phyloP scores from a whole-genome alignment of 2,113 vertebrate species.

The Bettongia penicillata region DNA sequence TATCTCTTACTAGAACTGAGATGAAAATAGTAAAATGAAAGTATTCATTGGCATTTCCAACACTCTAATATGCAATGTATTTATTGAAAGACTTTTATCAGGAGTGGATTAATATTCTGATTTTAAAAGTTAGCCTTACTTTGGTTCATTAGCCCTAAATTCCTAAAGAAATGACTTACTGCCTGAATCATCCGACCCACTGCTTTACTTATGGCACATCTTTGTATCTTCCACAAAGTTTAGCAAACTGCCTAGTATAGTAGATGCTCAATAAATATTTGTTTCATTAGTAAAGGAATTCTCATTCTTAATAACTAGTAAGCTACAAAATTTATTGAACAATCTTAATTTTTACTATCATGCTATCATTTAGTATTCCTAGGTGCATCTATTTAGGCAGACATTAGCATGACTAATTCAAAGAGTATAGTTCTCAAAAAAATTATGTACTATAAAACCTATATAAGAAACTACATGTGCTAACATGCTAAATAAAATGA shows the following conservation, averaged over 20 bases:
- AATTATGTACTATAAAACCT: neutral
- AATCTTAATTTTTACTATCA: conserved; percentile 17
- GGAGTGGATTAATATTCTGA: neutral
- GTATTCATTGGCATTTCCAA: too few species aligned
- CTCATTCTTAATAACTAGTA: conserved; percentile 3
- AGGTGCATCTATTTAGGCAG: neutral
- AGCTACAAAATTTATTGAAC: neutral
- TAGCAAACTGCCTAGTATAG: neutral
- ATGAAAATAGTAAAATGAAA: too few species aligned
- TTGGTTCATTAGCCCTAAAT: neutral
- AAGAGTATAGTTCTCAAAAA: conserved; percentile 22
- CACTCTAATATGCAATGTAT: neutral
- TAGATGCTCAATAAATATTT: neutral
- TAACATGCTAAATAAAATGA: neutral
- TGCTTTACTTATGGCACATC: neutral
- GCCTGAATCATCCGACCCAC: neutral
- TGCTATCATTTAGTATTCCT: conserved; percentile 9
- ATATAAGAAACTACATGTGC: neutral
- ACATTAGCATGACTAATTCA: neutral
- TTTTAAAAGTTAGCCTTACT: neutral
- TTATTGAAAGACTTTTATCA: neutral
- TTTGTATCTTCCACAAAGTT: neutral
- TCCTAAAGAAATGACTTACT: neutral
- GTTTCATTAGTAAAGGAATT: neutral
- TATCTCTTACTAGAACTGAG: too few species aligned